Conservation (phyloP, 53 echinoderm and acorn worm genomes). For the Astropecten irregularis region DNA sequence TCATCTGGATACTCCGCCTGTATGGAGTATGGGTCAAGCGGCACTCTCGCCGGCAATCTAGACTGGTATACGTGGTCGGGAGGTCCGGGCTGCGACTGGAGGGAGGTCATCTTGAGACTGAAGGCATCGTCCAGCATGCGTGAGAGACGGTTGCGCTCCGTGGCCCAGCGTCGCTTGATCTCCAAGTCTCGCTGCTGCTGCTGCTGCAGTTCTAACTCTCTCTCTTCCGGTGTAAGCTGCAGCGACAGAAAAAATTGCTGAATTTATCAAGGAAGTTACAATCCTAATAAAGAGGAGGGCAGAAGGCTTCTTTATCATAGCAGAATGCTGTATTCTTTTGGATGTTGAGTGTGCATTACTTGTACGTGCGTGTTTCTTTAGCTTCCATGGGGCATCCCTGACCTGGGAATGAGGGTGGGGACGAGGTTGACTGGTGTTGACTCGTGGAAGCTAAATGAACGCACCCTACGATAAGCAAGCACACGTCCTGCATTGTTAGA, state of each 20-base stretch:
- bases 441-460: too few relatives aligned
- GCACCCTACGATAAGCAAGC: too few relatives aligned
- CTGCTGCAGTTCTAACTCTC: constrained; percentile 4
- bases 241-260: not conserved
- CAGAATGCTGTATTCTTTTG: too few relatives aligned
- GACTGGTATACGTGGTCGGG: not conserved
- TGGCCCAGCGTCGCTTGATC: constrained; percentile 45
- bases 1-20: not conserved
- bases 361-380: too few relatives aligned
- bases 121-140: constrained; percentile 54
- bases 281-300: not conserved
- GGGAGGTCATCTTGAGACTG: constrained; percentile 18
- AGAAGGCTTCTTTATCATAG: too few relatives aligned
- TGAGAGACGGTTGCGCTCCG: constrained; percentile 37
- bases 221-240: constrained; percentile 33
- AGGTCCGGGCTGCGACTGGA: not conserved
- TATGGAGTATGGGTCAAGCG: not conserved
- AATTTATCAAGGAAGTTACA: not conserved
- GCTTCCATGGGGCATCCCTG: too few relatives aligned
- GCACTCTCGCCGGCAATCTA: too few relatives aligned
- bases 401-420: too few relatives aligned
- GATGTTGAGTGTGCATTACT: too few relatives aligned
- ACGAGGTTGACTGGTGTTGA: too few relatives aligned
- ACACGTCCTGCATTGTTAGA: too few relatives aligned
- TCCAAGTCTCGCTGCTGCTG: constrained; percentile 35